Percentiles rank a stretch among this genome's conserved stretches.
Evolutionary conservation across 1,140 invertebrate species (phyloP).

Genomic region (Aporrectodea caliginosa): DNA sequence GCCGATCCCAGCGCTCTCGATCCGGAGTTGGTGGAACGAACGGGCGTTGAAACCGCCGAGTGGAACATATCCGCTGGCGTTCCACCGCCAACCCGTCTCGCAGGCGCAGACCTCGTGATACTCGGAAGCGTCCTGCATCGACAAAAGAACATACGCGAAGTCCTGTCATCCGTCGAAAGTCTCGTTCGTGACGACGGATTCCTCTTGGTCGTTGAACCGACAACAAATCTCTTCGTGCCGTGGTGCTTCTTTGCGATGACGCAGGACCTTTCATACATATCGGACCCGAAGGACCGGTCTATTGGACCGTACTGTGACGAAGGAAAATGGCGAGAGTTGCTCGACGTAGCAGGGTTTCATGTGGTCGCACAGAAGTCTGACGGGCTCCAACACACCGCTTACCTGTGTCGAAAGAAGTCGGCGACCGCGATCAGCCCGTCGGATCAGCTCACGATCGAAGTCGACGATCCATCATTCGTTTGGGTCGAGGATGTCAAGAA

Average conservation of each 20-base stretch:
- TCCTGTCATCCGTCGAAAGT: constrained; percentile 56
- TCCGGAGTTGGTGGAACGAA: constrained; percentile 41
- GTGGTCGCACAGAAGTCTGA: constrained; percentile 50
- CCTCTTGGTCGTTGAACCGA: constrained; percentile 70
- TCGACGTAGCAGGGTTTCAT: constrained; percentile 56
- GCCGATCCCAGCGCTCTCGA: constrained; percentile 44
- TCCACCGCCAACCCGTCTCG: constrained; percentile 13
- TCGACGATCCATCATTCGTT: constrained; percentile 51
- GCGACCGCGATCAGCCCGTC: constrained; percentile 1
- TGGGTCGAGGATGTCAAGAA: constrained; percentile 79
- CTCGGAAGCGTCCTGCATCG: constrained; percentile 49
- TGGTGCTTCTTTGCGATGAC: constrained; percentile 33
- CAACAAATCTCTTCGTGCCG: constrained; percentile 55
- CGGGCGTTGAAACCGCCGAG: constrained; percentile 42
- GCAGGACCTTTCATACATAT: neutral
- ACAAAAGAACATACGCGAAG: constrained; percentile 46
- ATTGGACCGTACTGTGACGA: constrained; percentile 47
- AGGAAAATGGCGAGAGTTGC: constrained; percentile 47
- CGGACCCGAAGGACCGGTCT: constrained; percentile 34
- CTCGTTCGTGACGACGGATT: constrained; percentile 70
- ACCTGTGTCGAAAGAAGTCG: constrained; percentile 42
- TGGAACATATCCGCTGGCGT: constrained; percentile 43
- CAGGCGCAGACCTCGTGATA: constrained; percentile 50
- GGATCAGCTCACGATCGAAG: constrained; percentile 33
- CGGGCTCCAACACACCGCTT: constrained; percentile 43